phyloP scores from a whole-genome alignment of 2,113 vertebrate species.

The Centrocercus urophasianus region DNA sequence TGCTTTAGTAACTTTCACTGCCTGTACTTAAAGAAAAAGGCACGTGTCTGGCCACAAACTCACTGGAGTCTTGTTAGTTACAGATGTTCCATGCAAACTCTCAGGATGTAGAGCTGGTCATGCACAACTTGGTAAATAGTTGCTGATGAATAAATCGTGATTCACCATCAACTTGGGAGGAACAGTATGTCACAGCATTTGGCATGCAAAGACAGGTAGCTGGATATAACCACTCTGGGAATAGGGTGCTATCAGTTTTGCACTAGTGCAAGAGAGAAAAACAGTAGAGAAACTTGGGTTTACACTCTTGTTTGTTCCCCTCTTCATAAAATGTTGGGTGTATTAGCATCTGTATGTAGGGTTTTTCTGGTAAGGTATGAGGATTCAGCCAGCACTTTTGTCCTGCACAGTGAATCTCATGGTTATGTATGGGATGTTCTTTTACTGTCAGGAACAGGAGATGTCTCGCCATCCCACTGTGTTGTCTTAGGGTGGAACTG shows the following conservation, averaged over 20 bases:
- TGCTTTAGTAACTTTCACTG: neutral
- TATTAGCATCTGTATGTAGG: neutral
- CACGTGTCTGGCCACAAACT: neutral
- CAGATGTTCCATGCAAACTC: neutral
- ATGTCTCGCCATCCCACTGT: neutral
- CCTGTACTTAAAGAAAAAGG: neutral
- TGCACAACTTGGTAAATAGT: neutral
- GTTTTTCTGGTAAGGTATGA: neutral
- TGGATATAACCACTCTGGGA: neutral
- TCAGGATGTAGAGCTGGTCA: neutral
- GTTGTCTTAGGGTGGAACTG: neutral
- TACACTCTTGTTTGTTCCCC: neutral
- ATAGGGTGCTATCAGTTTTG: neutral
- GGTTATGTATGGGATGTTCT: neutral
- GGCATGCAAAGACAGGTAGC: neutral
- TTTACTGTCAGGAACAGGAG: neutral
- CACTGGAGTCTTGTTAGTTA: neutral
- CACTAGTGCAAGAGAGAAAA: neutral
- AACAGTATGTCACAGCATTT: neutral
- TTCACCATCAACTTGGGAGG: slow-evolving; percentile 1
- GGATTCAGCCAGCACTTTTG: neutral
- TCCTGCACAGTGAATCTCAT: neutral
- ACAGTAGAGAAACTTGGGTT: neutral
- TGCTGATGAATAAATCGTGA: neutral
- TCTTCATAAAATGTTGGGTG: neutral